phyloP scores from a whole-genome alignment of 1,140 invertebrate species.

The Drosophila dunni region DNA sequence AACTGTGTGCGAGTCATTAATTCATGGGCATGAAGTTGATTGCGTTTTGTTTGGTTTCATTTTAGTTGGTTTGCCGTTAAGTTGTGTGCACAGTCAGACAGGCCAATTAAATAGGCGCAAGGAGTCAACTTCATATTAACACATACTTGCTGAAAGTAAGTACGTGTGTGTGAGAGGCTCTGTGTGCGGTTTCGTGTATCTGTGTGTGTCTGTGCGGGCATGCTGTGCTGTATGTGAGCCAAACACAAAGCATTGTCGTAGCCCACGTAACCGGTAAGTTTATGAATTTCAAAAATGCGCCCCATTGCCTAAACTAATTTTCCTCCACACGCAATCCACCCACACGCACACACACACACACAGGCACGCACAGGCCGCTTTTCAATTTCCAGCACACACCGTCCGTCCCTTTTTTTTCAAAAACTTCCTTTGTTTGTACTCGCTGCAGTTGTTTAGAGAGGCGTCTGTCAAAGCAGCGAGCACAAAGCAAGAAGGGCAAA shows the following conservation, averaged over 20 bases:
- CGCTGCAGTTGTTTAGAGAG: constrained; percentile 42
- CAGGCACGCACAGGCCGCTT: too few relatives aligned
- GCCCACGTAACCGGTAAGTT: constrained; percentile 53
- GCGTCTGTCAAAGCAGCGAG: constrained; percentile 39
- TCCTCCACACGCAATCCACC: constrained; percentile 37
- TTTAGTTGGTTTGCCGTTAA: constrained; percentile 23
- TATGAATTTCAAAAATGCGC: constrained; percentile 79
- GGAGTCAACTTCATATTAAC: constrained; percentile 51
- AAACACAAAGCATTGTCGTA: constrained; percentile 1
- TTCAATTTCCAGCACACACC: too few relatives aligned
- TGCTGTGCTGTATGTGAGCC: too few relatives aligned
- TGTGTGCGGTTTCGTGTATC: constrained; percentile 19
- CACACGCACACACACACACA: too few relatives aligned
- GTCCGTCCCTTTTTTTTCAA: constrained; percentile 10
- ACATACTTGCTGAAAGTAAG: constrained; percentile 34
- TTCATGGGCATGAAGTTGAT: constrained; percentile 81
- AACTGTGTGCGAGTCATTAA: constrained; percentile 60
- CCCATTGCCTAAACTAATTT: constrained; percentile 76
- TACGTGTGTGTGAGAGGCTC: background rate
- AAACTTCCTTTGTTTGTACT: constrained; percentile 11
- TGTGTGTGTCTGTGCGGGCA: background rate
- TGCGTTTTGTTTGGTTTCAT: constrained; percentile 57
- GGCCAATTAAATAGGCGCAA: constrained; percentile 48
- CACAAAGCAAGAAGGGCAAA: constrained; percentile 14
- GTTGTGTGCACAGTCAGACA: constrained; percentile 31